Conservation (phyloP, 2,888 invertebrate species). For the Chaitophorus viminalis region DNA sequence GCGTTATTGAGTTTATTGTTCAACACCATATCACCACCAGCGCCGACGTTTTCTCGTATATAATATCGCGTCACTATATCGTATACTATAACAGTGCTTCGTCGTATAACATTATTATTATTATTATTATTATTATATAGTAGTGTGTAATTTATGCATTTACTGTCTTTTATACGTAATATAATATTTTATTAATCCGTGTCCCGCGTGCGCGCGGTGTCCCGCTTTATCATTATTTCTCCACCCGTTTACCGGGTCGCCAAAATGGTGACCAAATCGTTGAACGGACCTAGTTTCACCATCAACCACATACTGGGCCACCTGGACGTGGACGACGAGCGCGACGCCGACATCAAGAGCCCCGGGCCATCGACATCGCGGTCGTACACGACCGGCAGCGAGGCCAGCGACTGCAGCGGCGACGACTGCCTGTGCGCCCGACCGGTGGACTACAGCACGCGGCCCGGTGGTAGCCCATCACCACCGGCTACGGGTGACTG, state of each 20-base stretch:
- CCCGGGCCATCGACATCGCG: constrained; percentile 47
- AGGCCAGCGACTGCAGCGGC: constrained; percentile 66
- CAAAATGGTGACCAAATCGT: constrained; percentile 56
- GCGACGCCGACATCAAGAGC: constrained; percentile 41
- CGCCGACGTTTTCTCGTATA: too few relatives aligned
- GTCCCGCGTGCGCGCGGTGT: neutral
- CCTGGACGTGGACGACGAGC: constrained; percentile 45
- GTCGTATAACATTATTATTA: too few relatives aligned
- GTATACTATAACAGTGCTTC: too few relatives aligned
- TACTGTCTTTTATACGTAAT: too few relatives aligned
- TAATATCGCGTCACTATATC: too few relatives aligned
- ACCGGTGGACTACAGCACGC: constrained; percentile 65
- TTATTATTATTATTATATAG: too few relatives aligned
- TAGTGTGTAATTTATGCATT: too few relatives aligned
- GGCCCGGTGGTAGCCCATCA: constrained; percentile 70
- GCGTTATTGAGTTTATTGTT: too few relatives aligned
- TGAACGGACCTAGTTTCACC: constrained; percentile 57
- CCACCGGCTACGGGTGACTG: constrained; percentile 66
- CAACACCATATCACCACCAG: neutral
- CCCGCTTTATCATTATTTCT: neutral
- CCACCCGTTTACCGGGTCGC: neutral
- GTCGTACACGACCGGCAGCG: constrained; percentile 67
- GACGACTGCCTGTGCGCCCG: constrained; percentile 50
- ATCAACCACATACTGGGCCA: constrained; percentile 56
- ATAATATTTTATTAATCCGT: too few relatives aligned